Evolutionary conservation across 2,888 invertebrate genomes (phyloP).

Genomic region (Stramonita haemastoma): DNA sequence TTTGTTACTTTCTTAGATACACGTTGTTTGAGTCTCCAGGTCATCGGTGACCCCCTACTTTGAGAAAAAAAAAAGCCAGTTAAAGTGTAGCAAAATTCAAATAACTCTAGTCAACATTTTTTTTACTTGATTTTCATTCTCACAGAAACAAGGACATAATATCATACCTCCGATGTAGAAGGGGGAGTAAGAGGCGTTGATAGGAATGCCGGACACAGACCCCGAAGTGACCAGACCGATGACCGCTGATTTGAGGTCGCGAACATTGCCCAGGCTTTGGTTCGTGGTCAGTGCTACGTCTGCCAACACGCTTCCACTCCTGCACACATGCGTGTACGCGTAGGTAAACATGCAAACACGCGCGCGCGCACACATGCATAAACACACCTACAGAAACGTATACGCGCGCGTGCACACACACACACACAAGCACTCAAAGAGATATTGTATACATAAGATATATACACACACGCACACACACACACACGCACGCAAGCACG

Average conservation of each 20-base stretch:
- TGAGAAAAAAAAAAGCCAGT: too few species aligned
- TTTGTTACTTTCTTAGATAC: too few species aligned
- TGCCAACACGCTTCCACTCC: not conserved
- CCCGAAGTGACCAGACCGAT: not conserved
- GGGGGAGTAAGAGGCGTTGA: not conserved
- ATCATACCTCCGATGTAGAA: conserved; percentile 1
- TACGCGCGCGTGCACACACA: too few species aligned
- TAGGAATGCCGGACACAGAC: not conserved
- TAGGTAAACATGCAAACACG: not conserved
- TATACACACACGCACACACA: not conserved
- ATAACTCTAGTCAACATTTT: too few species aligned
- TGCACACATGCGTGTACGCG: not conserved
- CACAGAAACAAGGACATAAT: too few species aligned
- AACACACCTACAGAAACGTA: not conserved
- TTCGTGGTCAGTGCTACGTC: not conserved
- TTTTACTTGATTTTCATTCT: too few species aligned
- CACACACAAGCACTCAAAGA: too few species aligned
- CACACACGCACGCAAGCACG: not conserved
- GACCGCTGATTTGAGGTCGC: not conserved
- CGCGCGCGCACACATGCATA: not conserved
- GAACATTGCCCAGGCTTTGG: not conserved
- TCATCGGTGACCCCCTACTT: too few species aligned
- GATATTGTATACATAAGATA: too few species aligned
- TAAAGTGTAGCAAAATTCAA: too few species aligned
- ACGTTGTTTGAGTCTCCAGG: too few species aligned